These are phyloP conservation scores for Gryllus bimaculatus DNA, from an alignment of 1,140 invertebrate species.

Conservation along the genomic window DNA sequence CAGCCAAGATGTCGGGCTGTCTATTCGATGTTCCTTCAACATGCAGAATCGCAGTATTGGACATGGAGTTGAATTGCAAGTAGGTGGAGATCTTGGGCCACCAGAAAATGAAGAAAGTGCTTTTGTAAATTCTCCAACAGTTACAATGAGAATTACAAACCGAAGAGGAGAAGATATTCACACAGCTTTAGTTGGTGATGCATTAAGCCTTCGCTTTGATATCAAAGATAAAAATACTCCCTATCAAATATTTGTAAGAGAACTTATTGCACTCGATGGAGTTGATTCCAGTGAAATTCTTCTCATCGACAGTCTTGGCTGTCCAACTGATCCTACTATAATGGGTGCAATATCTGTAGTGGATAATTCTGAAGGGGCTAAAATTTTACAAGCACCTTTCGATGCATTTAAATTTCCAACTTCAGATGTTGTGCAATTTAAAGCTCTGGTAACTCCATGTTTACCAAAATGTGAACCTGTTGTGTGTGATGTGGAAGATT, in stretches of 20 bases:
- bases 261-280: constrained; percentile 44
- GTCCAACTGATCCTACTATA: constrained; percentile 42
- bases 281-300: constrained; percentile 41
- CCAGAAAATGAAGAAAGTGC: constrained; percentile 34
- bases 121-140: constrained; percentile 42
- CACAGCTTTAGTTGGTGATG: constrained; percentile 39
- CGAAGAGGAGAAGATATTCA: constrained; percentile 37
- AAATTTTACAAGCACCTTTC: constrained; percentile 40
- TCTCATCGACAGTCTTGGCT: constrained; percentile 41
- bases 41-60: constrained; percentile 40
- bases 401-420: constrained; percentile 49
- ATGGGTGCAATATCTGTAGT: constrained; percentile 37
- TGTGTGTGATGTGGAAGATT: constrained; percentile 36
- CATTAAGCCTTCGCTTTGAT: constrained; percentile 41
- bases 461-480: constrained; percentile 41
- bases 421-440: constrained; percentile 44
- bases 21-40: constrained; percentile 43
- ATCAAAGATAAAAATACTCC: constrained; percentile 40
- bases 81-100: constrained; percentile 30
- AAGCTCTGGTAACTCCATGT: constrained; percentile 44
- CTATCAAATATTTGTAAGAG: constrained; percentile 47
- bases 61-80: constrained; percentile 36
- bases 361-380: constrained; percentile 29
- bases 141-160: constrained; percentile 44
- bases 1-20: constrained; percentile 42